A percentile compares a stretch with the other conserved stretches of the same genome.
phyloP scores from a whole-genome alignment of 2,113 vertebrate genomes.

The Seriola aureovittata region DNA sequence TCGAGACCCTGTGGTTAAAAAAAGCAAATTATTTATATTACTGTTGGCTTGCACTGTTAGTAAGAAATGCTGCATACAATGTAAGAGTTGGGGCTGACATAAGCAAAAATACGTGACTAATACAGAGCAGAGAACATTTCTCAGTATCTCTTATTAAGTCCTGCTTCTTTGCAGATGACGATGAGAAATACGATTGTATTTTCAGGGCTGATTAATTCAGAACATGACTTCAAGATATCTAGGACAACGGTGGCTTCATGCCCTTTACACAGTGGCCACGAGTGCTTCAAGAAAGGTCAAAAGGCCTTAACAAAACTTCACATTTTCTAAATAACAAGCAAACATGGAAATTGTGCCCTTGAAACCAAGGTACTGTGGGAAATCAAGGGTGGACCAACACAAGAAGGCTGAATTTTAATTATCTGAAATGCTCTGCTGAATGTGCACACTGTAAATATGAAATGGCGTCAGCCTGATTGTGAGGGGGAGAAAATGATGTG shows the following conservation, averaged over 20 bases:
- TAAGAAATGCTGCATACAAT: neutral
- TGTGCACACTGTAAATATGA: slow-evolving; percentile 76
- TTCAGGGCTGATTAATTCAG: slow-evolving; percentile 66
- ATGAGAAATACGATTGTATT: slow-evolving; percentile 48
- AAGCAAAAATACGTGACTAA: slow-evolving; percentile 28
- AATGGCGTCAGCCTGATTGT: slow-evolving; percentile 53
- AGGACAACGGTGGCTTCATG: slow-evolving; percentile 58
- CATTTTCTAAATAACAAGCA: slow-evolving; percentile 74
- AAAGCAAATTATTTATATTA: neutral
- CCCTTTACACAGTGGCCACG: slow-evolving; percentile 68
- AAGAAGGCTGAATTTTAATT: slow-evolving; percentile 75
- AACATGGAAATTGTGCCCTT: slow-evolving; percentile 77
- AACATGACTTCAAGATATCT: slow-evolving; percentile 52
- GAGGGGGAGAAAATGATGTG: slow-evolving; percentile 40
- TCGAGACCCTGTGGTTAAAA: slow-evolving; percentile 84
- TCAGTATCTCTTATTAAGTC: slow-evolving; percentile 55
- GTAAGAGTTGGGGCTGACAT: neutral
- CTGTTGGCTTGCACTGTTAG: neutral
- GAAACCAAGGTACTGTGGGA: slow-evolving; percentile 67
- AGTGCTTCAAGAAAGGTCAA: slow-evolving; percentile 72
- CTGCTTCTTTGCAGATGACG: slow-evolving; percentile 40
- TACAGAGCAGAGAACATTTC: slow-evolving; percentile 17
- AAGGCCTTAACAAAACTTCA: slow-evolving; percentile 64
- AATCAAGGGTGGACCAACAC: slow-evolving; percentile 68
- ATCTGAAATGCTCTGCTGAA: slow-evolving; percentile 75